Conservation (phyloP, 2,113 vertebrate species). For the Onychostoma macrolepis region DNA sequence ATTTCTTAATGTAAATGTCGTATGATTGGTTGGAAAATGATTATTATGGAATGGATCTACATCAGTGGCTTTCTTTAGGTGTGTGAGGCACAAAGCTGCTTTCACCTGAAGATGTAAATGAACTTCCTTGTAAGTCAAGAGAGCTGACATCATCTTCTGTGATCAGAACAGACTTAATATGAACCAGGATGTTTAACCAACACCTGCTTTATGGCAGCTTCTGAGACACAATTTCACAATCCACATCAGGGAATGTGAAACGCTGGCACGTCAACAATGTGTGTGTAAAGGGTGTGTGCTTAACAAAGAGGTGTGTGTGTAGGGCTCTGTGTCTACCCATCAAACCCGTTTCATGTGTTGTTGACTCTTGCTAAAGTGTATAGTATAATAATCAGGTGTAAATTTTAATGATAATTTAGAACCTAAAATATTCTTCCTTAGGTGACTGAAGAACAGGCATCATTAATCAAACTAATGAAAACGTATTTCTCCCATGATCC, state of each 20-base stretch:
- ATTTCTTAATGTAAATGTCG: background rate
- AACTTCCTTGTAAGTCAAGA: background rate
- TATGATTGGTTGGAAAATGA: background rate
- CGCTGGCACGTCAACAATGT: background rate
- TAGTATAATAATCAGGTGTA: too few relatives aligned
- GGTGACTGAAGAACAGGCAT: too few relatives aligned
- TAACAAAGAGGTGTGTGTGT: conserved; percentile 14
- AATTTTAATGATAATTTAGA: too few relatives aligned
- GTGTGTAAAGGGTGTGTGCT: conserved; percentile 34
- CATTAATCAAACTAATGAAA: background rate
- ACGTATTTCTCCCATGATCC: background rate
- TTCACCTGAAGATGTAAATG: background rate
- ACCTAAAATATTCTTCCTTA: background rate
- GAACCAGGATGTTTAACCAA: background rate
- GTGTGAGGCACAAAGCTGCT: background rate
- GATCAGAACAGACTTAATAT: background rate
- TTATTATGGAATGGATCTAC: background rate
- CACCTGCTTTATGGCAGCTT: background rate
- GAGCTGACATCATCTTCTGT: background rate
- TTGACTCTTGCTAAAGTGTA: background rate
- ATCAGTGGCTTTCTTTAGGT: background rate
- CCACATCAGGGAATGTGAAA: background rate
- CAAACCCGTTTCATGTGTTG: background rate
- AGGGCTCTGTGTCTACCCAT: conserved; percentile 2
- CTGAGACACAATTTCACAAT: background rate